phyloP scores from a whole-genome alignment of 2,797 vertebrate genomes.

The Galago senegalensis region DNA sequence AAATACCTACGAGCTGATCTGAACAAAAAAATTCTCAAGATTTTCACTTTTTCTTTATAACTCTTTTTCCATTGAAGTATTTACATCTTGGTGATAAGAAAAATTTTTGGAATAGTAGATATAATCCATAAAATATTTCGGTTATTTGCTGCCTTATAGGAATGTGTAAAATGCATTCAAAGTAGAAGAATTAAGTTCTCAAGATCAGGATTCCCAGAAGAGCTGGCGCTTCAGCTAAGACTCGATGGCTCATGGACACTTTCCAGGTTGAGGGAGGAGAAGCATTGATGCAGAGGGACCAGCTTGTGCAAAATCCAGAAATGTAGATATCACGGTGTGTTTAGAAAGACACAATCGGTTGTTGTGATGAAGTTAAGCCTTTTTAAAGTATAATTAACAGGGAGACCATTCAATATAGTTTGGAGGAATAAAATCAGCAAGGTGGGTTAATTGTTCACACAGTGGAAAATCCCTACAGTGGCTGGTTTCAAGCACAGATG shows the following conservation, averaged over 20 bases:
- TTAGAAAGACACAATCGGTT: background rate
- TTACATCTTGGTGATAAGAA: background rate
- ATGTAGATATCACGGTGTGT: background rate
- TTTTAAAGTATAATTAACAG: background rate
- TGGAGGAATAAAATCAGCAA: background rate
- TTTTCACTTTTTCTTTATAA: background rate
- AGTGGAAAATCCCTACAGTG: background rate
- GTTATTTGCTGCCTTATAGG: background rate
- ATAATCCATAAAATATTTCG: background rate
- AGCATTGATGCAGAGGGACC: background rate
- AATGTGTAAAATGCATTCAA: background rate
- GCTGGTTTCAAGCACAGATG: slow-evolving; percentile 51
- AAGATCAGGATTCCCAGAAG: background rate
- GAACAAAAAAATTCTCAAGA: background rate
- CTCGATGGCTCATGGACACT: background rate
- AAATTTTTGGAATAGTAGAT: background rate
- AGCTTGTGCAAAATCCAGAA: background rate
- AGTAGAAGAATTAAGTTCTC: background rate
- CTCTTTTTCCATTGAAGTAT: background rate
- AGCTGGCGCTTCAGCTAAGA: background rate
- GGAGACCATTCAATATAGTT: slow-evolving; percentile 13
- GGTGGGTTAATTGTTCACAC: background rate
- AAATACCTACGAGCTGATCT: background rate
- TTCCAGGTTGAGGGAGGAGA: background rate
- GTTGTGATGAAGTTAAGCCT: background rate